Evolutionary conservation across 37 sponge, comb jelly and placozoan genomes (phyloP).

Genomic region (Crambe crambe): DNA sequence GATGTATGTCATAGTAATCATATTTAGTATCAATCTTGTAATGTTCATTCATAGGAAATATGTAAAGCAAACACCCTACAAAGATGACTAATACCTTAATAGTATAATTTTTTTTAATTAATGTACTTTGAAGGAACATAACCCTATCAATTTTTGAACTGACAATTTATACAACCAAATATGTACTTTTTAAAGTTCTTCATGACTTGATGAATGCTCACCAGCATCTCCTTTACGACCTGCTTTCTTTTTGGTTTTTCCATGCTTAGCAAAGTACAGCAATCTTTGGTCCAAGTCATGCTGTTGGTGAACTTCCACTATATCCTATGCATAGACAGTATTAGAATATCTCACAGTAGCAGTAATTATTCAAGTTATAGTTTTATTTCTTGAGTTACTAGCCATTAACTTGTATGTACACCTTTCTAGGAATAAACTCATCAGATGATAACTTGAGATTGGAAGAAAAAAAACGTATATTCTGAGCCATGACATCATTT

Average conservation of each 20-base stretch:
- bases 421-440: slow-evolving; percentile 53
- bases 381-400: neutral
- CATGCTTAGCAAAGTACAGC: slow-evolving; percentile 42
- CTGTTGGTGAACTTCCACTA: slow-evolving; percentile 1
- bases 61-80: neutral
- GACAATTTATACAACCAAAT: neutral
- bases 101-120: no score
- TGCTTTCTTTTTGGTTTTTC: slow-evolving; percentile 43
- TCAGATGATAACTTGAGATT: slow-evolving; percentile 26
- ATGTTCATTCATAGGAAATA: slow-evolving; percentile 30
- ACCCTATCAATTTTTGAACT: neutral
- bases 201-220: neutral
- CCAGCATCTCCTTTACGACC: slow-evolving; percentile 53
- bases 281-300: slow-evolving; percentile 32
- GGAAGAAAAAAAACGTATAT: slow-evolving; percentile 40
- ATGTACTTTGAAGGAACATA: no score
- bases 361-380: neutral
- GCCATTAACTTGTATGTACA: neutral
- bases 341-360: neutral
- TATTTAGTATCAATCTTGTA: slow-evolving; percentile 52
- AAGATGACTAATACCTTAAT: slow-evolving; percentile 14
- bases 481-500: slow-evolving; percentile 42
- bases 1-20: slow-evolving; percentile 45
- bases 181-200: slow-evolving; percentile 33
- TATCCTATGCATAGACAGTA: slow-evolving; percentile 37